phyloP scores from a whole-genome alignment of 1,140 invertebrate species.

The Drosophila kurseongensis region DNA sequence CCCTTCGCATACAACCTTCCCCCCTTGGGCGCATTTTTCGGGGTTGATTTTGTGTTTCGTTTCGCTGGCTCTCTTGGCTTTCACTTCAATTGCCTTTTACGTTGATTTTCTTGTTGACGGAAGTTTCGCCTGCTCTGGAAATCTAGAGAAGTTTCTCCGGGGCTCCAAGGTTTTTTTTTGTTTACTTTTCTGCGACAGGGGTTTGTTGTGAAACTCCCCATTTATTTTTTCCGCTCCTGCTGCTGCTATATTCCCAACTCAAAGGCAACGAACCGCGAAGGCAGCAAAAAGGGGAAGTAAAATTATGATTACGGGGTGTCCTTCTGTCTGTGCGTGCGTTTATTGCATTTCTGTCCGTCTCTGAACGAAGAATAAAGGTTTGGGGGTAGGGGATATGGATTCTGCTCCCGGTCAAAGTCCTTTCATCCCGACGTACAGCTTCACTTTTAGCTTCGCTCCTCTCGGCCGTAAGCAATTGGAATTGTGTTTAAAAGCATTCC shows the following conservation, averaged over 20 bases:
- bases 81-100: slow-evolving; percentile 61
- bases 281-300: slow-evolving; percentile 26
- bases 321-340: slow-evolving; percentile 61
- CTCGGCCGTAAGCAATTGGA: slow-evolving; percentile 52
- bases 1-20: slow-evolving; percentile 25
- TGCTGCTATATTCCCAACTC: slow-evolving; percentile 4
- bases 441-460: slow-evolving; percentile 41
- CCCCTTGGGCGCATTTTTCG: slow-evolving; percentile 60
- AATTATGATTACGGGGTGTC: slow-evolving; percentile 33
- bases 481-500: slow-evolving; percentile 68
- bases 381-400: slow-evolving; percentile 3
- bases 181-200: slow-evolving; percentile 55
- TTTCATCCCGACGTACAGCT: slow-evolving; percentile 53
- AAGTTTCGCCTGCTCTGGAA: slow-evolving; percentile 55
- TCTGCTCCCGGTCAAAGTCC: slow-evolving; percentile 19
- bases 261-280: slow-evolving; percentile 34
- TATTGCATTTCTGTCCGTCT: slow-evolving; percentile 67
- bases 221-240: not conserved
- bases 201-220: slow-evolving; percentile 31
- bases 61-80: slow-evolving; percentile 43
- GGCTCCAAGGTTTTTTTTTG: slow-evolving; percentile 43
- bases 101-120: slow-evolving; percentile 68
- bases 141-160: slow-evolving; percentile 53
- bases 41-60: slow-evolving; percentile 69
- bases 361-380: slow-evolving; percentile 7